Evolutionary conservation across 2,113 vertebrate species (phyloP).

Genomic region (Apteryx owenii): DNA sequence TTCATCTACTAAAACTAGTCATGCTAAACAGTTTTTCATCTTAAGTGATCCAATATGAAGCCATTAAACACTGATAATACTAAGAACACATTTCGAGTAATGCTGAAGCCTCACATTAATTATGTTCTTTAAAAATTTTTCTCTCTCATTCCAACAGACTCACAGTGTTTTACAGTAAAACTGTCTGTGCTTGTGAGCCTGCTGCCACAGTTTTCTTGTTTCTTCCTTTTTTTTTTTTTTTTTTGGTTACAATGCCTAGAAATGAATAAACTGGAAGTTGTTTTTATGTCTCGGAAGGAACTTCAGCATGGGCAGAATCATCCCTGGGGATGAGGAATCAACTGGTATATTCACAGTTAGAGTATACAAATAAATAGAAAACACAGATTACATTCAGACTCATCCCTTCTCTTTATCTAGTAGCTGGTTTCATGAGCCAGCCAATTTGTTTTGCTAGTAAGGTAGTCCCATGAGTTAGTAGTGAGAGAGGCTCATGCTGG

Average conservation of each 20-base stretch:
- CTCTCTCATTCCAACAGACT: neutral
- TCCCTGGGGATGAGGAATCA: neutral
- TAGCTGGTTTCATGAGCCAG: neutral
- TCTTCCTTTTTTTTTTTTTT: neutral
- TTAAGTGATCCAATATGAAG: neutral
- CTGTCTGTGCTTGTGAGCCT: neutral
- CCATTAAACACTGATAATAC: neutral
- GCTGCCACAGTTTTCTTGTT: neutral
- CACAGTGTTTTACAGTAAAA: neutral
- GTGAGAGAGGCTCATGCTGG: neutral
- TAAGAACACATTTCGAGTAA: neutral
- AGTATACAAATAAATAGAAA: neutral
- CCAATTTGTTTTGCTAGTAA: neutral
- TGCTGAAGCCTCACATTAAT: neutral
- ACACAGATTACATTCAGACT: neutral
- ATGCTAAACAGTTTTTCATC: neutral
- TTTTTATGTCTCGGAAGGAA: neutral
- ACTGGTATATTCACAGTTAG: neutral
- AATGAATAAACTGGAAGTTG: neutral
- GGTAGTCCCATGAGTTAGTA: neutral
- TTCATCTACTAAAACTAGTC: neutral
- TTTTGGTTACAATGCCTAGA: neutral
- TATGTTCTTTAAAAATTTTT: neutral
- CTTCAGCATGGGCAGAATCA: neutral
- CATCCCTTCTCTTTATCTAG: neutral